Base-by-base conservation (phyloP, 2,888 invertebrate genomes). In the Kuschelorhynchus macadamiae region DNA sequence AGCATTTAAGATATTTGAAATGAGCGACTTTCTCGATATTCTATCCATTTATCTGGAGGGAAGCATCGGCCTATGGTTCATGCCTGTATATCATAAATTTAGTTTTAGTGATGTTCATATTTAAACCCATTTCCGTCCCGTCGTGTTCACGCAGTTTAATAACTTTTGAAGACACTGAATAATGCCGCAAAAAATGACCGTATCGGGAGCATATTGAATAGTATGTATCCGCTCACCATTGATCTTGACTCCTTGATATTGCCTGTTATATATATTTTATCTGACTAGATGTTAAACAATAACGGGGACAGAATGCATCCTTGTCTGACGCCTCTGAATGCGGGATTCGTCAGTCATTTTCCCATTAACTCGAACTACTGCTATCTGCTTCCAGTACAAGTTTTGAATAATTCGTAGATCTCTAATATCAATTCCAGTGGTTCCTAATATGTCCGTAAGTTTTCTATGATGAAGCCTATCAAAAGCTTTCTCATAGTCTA, bases 1-100 rank as follows among this genome's bases (percentile, higher is more conserved):
- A 49, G 30, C 49, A 49, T 11, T 12, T n/a, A 17, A 49, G 1
- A 17, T 49, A 49, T 1, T 49, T 49, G 18, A 18, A 49, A 25
- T 25, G 5, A 20, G 25, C 3, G 9, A 25, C 21, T 12, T 17
- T 44, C 16, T 44, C 44, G 16, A 44, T 17, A 17, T 44, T 44
- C 16, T 44, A 17, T 14, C 18, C 14, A 44, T 44, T 44, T 44
- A 44, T 44, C 16, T 44, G 4, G 7, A 44, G 44, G n/a, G 44
- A 9, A 9, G 44, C 16, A 17, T 44, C 17, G 16, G 4, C 5
- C 4, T 44, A 44, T 44, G 44, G 14, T 16, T 44, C 14, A 12
- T 3, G 25, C 4, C 25, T 25, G 25, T 5, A 25, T 5, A 25
- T 7, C 25, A 25, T 25, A 25, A 25, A 25, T 25, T 25, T 25